Evolutionary conservation across 1,140 invertebrate species (phyloP), one percentile per base, ranked within the genome.

Genomic region (Colletes gigas): DNA sequence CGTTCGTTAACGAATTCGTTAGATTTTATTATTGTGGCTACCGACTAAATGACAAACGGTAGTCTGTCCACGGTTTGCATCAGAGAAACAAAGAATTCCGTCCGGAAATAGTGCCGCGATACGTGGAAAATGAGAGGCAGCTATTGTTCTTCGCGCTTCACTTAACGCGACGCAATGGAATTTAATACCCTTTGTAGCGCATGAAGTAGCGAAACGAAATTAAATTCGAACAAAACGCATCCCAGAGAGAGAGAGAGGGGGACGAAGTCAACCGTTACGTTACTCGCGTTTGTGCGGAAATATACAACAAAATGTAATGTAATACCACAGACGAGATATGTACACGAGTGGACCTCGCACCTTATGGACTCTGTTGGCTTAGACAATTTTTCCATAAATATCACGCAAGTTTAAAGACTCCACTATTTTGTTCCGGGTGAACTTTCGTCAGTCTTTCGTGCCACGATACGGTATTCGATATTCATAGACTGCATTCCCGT

Each of bases 111-210:
- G 77, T 73, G 63, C 55, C 60, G 69, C 50, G 50, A n/a, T 44
- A 67, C 69, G 69, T 54, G 77, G 69, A 72, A 79, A 78, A 78
- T 78, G 77, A 78, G 69, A 79, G 77, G 69, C 77, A 63, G 50
- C 60, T 52, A 73, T 79, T 73, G 60, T 52, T 39, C 69, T 60
- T 21, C 50, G 21, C 72, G 77, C 60, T 79, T 79, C 69, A 70
- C 77, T 73, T 44, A 72, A 79, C 77, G 59, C 69, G 69, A 73
- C 69, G 77, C 77, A 79, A 79, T 79, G 77, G 69, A 79, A 79
- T 79, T 79, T 79, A 79, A 79, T 79, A 79, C 69, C 77, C 69
- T 79, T 79, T 79, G 69, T 79, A 65, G 69, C 77, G 69, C 77
- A 65, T 72, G 77, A 79, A 73, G 50, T 79, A 73, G 77, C 77